Evolutionary conservation across 2,888 invertebrate species (phyloP), one percentile per base, ranked within the genome.

Genomic region (Shargacucullia verbasci): DNA sequence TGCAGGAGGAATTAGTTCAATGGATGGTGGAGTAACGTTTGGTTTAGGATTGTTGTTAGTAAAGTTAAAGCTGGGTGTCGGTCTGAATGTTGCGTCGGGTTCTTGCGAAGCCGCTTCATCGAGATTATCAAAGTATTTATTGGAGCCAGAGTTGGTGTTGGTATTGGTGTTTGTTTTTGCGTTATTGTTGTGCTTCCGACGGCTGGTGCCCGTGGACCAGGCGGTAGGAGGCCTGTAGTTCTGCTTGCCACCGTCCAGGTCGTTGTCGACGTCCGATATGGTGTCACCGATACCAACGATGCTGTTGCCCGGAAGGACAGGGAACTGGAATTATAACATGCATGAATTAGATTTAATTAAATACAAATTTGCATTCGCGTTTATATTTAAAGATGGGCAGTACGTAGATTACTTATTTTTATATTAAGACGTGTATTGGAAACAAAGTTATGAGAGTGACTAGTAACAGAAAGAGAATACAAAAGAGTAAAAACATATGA

Each of bases 161-260:
- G 59, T 53, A 37, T 50, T 76, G 67, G 38, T 50, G 47, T 43
- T 60, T 45, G 13, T 49, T 7, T 29, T 48, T 11, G 49, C 27
- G 6, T 40, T 52, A 33, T 37, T 31, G 33, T 48, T 53, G n/a
- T 9, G 59, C 41, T 48, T 55, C 13, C 58, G 68, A 8, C 55
- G 50, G 1, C 45, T 37, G 0, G 45, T 81, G 48, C 94, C 90
- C 0, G 94, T 95, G 0, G 95, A 95, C 95, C 95, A 95, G 54
- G 93, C 93, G 7, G 92, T 89, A 0, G 95, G 95, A 0, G 95
- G 90, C 25, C 94, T 86, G 75, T 94, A 95, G 60, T 88, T 90
- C 15, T 88, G 86, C 69, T 94, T 94, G 53, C 87, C 94, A 35
- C 88, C 87, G 61, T 90, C 92, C 5, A 92, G 71, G 12, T 87